Conservation (phyloP, 2,113 vertebrate species). For the Alethe castanea region DNA sequence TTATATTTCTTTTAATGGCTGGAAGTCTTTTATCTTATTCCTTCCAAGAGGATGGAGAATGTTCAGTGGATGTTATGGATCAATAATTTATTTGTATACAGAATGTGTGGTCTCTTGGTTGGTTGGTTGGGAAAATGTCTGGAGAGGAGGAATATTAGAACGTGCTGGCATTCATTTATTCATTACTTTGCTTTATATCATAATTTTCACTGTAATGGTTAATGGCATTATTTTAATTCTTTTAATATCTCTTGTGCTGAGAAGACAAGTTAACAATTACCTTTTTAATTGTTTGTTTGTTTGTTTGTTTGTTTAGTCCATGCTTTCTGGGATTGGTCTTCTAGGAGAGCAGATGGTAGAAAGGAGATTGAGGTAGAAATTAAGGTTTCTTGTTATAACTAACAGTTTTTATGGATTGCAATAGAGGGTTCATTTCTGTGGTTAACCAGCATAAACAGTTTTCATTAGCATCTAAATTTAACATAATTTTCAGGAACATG, state of each 20-base stretch:
- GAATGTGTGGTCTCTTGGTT: background rate
- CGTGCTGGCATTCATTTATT: background rate
- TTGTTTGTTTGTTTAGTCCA: slow-evolving; percentile 12
- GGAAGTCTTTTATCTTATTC: background rate
- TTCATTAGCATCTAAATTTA: slow-evolving; percentile 58
- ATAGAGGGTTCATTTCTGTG: slow-evolving; percentile 44
- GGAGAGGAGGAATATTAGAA: background rate
- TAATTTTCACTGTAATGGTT: background rate
- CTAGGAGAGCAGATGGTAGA: slow-evolving; percentile 42
- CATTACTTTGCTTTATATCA: background rate
- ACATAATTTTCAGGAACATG: slow-evolving; percentile 32
- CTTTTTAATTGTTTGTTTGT: background rate
- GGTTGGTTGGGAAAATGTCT: background rate
- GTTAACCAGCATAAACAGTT: slow-evolving; percentile 52
- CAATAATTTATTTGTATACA: background rate
- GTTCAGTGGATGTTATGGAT: background rate
- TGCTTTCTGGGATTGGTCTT: slow-evolving; percentile 15
- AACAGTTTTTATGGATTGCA: slow-evolving; percentile 30
- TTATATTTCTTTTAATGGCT: background rate
- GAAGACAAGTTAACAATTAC: slow-evolving; percentile 19
- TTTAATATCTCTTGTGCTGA: background rate
- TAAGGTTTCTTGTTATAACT: slow-evolving; percentile 39
- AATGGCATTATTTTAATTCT: background rate
- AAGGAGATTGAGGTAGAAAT: slow-evolving; percentile 52
- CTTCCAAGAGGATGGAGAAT: background rate